phyloP scores from a whole-genome alignment of 2,888 invertebrate species.

The Platypus cylindrus region DNA sequence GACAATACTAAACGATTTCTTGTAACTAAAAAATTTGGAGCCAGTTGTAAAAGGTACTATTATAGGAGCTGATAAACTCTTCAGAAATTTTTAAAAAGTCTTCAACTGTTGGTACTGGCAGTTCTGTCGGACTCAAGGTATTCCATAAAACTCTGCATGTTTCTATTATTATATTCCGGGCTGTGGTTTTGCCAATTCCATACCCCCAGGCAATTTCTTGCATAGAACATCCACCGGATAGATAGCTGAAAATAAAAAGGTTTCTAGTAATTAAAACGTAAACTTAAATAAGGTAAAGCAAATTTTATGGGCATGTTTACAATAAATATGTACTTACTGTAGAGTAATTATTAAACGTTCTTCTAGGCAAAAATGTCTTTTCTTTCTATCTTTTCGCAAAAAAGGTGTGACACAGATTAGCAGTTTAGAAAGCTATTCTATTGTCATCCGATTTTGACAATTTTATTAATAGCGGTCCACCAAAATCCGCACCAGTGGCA shows the following conservation, averaged over 20 bases:
- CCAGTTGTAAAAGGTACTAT: constrained; percentile 19
- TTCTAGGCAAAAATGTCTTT: too few species aligned
- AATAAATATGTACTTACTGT: background rate
- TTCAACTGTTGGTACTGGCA: background rate
- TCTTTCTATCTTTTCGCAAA: too few species aligned
- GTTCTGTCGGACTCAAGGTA: background rate
- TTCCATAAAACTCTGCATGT: constrained; percentile 20
- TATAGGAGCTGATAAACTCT: background rate
- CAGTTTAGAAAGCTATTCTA: too few species aligned
- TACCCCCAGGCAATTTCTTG: constrained; percentile 15
- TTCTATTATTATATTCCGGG: constrained; percentile 18
- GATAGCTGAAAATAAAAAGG: constrained; percentile 11
- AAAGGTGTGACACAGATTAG: too few species aligned
- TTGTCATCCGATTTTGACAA: too few species aligned
- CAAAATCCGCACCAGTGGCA: too few species aligned
- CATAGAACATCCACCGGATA: constrained; percentile 16
- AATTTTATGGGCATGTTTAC: too few species aligned
- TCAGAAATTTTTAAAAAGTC: constrained; percentile 1
- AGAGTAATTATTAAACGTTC: background rate
- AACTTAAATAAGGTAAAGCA: background rate
- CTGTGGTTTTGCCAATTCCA: constrained; percentile 21
- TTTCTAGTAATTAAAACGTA: background rate
- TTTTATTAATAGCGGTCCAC: too few species aligned
- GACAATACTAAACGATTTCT: constrained; percentile 17
- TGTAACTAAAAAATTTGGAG: constrained; percentile 23